Evolutionary conservation across 2,113 vertebrate species (phyloP).

Genomic region (Erythrolamprus reginae): DNA sequence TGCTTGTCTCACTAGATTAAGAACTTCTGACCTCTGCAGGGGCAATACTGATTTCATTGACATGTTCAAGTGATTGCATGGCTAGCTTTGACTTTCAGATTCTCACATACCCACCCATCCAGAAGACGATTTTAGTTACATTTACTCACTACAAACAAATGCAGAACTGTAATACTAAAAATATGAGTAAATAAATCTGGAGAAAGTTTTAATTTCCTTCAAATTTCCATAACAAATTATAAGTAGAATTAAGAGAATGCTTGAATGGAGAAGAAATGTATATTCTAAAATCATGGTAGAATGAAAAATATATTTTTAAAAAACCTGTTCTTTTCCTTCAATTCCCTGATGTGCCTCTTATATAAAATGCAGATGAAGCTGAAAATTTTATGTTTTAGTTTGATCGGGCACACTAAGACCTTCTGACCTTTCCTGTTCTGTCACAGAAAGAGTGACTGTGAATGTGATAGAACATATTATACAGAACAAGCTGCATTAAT

Average conservation of each 20-base stretch:
- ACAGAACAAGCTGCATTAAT: slow-evolving; percentile 27
- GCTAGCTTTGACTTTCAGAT: not conserved
- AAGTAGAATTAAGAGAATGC: not conserved
- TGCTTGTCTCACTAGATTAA: not conserved
- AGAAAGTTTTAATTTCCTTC: not conserved
- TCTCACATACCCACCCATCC: not conserved
- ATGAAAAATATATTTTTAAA: not conserved
- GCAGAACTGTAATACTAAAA: not conserved
- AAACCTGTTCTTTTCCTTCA: not conserved
- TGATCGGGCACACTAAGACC: not conserved
- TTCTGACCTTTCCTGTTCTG: slow-evolving; percentile 15
- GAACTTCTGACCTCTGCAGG: not conserved
- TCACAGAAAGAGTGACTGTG: not conserved
- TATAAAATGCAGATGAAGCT: slow-evolving; percentile 18
- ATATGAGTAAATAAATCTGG: not conserved
- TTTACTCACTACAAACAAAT: not conserved
- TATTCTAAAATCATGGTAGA: not conserved
- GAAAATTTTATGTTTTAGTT: slow-evolving; percentile 18
- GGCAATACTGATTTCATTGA: not conserved
- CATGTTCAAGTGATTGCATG: not conserved
- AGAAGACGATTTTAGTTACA: not conserved
- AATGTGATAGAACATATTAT: not conserved
- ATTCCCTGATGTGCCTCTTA: not conserved
- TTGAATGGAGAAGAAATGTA: not conserved
- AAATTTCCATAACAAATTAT: not conserved